Evolutionary conservation across 92 coral and sea anemone species (phyloP).

Genomic region (Micromussa lordhowensis): DNA sequence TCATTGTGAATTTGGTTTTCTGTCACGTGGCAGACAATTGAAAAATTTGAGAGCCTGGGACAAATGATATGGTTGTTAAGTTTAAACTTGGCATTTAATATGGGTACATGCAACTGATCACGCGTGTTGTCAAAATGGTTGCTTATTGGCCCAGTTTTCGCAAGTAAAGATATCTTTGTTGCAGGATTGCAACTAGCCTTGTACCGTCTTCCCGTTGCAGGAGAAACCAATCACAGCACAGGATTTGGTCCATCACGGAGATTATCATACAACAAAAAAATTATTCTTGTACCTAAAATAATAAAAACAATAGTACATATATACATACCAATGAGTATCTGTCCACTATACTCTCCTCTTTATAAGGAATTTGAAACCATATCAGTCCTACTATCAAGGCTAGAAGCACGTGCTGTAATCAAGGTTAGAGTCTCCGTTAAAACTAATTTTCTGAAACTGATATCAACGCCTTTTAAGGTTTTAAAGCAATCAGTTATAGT

Average conservation of each 20-base stretch:
- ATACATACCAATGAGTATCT: slow-evolving; percentile 88
- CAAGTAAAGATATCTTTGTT: no score
- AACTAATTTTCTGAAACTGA: not conserved
- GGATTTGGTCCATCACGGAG: no score
- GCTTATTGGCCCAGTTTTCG: not conserved
- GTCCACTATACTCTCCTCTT: slow-evolving; percentile 84
- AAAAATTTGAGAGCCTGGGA: not conserved
- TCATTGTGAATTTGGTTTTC: no score
- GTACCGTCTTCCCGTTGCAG: no score
- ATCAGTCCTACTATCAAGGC: slow-evolving; percentile 76
- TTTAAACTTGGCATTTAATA: no score
- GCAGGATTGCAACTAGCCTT: no score
- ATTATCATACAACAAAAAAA: no score
- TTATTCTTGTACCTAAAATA: no score
- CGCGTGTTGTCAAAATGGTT: not conserved
- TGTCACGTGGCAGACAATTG: not conserved
- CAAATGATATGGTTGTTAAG: not conserved
- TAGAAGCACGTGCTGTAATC: slow-evolving; percentile 65
- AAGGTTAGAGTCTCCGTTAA: not conserved
- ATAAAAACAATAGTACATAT: not conserved
- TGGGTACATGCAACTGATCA: no score
- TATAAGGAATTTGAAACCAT: slow-evolving; percentile 91
- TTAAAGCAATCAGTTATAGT: no score
- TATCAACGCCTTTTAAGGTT: not conserved
- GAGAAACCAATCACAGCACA: no score